These are phyloP conservation scores for Lampris megalopsis DNA, from an alignment of 2,113 vertebrate genomes.

Conservation along the genomic window DNA sequence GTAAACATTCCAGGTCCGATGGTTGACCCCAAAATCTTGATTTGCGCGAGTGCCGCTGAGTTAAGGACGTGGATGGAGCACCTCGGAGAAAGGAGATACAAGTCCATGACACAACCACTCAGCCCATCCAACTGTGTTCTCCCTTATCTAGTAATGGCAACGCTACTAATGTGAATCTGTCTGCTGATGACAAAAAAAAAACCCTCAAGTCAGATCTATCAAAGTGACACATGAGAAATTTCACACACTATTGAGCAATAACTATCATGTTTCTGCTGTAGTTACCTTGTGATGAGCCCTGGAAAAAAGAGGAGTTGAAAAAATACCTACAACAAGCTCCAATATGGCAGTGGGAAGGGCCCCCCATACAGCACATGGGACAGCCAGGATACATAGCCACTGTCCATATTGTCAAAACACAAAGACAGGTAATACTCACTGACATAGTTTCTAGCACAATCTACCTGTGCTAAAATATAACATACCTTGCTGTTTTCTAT, in stretches of 20 bases:
- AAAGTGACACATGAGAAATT: background rate
- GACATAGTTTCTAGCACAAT: background rate
- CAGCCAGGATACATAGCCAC: constrained; percentile 73
- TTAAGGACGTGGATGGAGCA: constrained; percentile 77
- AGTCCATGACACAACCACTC: constrained; percentile 66
- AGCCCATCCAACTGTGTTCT: constrained; percentile 76
- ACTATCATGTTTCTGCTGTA: constrained; percentile 32
- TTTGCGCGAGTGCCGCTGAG: constrained; percentile 77
- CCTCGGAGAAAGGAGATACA: constrained; percentile 77
- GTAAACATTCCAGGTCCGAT: constrained; percentile 75
- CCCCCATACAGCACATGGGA: constrained; percentile 86
- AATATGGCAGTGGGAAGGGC: constrained; percentile 86
- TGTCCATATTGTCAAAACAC: constrained; percentile 76
- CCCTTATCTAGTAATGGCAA: constrained; percentile 79
- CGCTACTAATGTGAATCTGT: background rate
- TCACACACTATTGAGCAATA: too few relatives aligned
- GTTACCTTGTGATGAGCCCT: constrained; percentile 80
- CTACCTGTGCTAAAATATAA: background rate
- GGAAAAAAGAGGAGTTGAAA: constrained; percentile 81
- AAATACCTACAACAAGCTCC: constrained; percentile 77
- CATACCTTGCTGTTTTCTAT: background rate
- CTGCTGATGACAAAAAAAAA: background rate
- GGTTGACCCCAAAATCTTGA: constrained; percentile 82
- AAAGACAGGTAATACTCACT: constrained; percentile 53
- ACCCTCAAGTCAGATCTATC: too few relatives aligned